Percentiles rank a stretch among this genome's conserved stretches.
Conservation (phyloP, 2,888 invertebrate species). For the Folsomia manolachei region DNA sequence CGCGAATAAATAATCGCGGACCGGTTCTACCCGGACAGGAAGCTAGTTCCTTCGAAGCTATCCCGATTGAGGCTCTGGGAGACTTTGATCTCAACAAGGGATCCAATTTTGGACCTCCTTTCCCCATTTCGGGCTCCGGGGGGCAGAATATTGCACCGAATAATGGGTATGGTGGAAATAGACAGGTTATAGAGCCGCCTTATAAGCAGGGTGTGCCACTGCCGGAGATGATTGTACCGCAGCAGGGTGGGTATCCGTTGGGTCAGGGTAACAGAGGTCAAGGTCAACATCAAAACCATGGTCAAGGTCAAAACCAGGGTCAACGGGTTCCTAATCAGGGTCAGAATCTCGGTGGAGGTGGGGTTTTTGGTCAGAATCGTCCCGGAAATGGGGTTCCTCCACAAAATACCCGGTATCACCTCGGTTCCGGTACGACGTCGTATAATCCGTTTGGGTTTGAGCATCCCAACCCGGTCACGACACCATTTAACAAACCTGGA, state of each 20-base stretch:
- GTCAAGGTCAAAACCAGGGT: not conserved
- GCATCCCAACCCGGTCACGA: constrained; percentile 29
- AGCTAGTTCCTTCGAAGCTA: constrained; percentile 50
- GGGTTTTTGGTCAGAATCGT: not conserved
- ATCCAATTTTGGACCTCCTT: constrained; percentile 45
- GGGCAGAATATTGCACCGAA: constrained; percentile 52
- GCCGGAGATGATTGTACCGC: constrained; percentile 67
- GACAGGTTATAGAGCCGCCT: constrained; percentile 55
- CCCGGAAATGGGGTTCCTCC: not conserved
- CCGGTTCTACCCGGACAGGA: constrained; percentile 64
- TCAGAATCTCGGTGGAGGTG: not conserved
- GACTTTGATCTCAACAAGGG: constrained; percentile 39
- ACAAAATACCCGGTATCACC: not conserved
- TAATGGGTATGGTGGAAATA: not conserved
- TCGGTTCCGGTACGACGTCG: constrained; percentile 15
- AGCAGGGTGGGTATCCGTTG: constrained; percentile 51
- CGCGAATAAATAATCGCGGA: constrained; percentile 80
- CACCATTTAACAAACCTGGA: not conserved
- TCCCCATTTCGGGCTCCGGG: constrained; percentile 27
- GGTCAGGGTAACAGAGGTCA: not conserved
- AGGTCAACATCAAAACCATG: constrained; percentile 10
- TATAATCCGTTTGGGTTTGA: constrained; percentile 22
- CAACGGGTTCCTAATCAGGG: not conserved
- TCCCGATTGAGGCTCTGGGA: constrained; percentile 50
- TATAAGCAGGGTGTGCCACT: constrained; percentile 68